Conservation (phyloP, 2,888 invertebrate genomes). For the Leptogaster cylindrica region DNA sequence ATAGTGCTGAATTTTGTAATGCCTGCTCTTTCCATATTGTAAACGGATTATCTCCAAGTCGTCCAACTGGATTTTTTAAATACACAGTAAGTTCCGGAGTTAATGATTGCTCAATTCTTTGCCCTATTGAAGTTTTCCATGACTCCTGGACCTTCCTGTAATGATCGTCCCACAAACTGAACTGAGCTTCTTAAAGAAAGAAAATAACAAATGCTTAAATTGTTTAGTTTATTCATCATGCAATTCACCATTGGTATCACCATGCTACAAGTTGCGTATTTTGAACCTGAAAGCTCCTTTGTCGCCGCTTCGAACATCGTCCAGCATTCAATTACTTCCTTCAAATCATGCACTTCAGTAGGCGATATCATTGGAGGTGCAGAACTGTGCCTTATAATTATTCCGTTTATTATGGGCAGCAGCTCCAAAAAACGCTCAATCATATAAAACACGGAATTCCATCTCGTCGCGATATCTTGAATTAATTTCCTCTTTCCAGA, state of each 20-base stretch:
- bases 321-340: background rate
- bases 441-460: background rate
- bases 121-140: background rate
- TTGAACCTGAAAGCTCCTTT: background rate
- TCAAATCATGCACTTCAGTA: background rate
- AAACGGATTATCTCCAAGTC: background rate
- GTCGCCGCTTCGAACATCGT: background rate
- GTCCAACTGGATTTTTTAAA: background rate
- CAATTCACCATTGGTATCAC: background rate
- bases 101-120: background rate
- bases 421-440: constrained; percentile 1
- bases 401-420: background rate
- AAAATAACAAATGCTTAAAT: too few species aligned
- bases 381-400: background rate
- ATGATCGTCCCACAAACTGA: background rate
- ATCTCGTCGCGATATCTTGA: background rate
- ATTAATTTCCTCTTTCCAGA: background rate
- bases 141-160: background rate
- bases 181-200: too few species aligned
- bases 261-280: constrained; percentile 3
- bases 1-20: too few species aligned
- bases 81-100: background rate
- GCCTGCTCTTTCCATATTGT: background rate
- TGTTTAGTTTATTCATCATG: background rate
- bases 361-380: background rate